Evolutionary conservation across 2,113 vertebrate genomes (phyloP).

Genomic region (Channa argus): DNA sequence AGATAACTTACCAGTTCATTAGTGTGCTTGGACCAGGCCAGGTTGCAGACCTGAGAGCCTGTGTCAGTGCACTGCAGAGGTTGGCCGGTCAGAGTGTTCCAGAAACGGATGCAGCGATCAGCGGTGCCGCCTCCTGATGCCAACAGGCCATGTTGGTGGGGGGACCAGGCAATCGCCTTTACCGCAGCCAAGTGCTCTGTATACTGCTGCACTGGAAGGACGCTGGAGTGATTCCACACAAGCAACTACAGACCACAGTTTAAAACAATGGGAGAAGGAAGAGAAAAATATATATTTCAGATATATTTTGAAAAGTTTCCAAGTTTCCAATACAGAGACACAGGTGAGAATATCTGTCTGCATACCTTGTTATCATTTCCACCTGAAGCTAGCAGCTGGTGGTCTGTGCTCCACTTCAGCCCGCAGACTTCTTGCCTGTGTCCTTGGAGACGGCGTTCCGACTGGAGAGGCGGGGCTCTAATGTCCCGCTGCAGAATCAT

Average conservation of each 20-base stretch:
- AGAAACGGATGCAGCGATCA: slow-evolving; percentile 98
- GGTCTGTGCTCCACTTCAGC: slow-evolving; percentile 98
- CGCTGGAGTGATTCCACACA: slow-evolving; percentile 97
- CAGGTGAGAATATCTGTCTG: not conserved
- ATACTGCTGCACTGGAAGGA: slow-evolving; percentile 96
- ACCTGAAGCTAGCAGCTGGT: slow-evolving; percentile 96
- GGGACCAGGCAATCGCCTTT: slow-evolving; percentile 98
- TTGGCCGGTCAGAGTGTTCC: slow-evolving; percentile 97
- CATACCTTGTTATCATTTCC: slow-evolving; percentile 98
- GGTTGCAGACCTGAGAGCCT: slow-evolving; percentile 97
- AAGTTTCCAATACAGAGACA: not conserved
- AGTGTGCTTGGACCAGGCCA: slow-evolving; percentile 99
- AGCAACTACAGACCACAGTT: slow-evolving; percentile 84
- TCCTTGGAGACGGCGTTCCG: slow-evolving; percentile 95
- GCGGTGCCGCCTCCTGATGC: slow-evolving; percentile 95
- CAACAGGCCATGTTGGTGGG: slow-evolving; percentile 95
- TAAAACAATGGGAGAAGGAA: not conserved
- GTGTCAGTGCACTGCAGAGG: slow-evolving; percentile 98
- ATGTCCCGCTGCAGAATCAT: slow-evolving; percentile 97
- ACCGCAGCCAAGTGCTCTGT: slow-evolving; percentile 97
- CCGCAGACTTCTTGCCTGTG: slow-evolving; percentile 98
- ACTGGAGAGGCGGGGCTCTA: slow-evolving; percentile 92
- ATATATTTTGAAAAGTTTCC: not conserved
- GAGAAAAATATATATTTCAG: not conserved
- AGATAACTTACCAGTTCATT: slow-evolving; percentile 91